Conservation (phyloP, 2,797 vertebrate species). For the Dendrocincla tyrannina region DNA sequence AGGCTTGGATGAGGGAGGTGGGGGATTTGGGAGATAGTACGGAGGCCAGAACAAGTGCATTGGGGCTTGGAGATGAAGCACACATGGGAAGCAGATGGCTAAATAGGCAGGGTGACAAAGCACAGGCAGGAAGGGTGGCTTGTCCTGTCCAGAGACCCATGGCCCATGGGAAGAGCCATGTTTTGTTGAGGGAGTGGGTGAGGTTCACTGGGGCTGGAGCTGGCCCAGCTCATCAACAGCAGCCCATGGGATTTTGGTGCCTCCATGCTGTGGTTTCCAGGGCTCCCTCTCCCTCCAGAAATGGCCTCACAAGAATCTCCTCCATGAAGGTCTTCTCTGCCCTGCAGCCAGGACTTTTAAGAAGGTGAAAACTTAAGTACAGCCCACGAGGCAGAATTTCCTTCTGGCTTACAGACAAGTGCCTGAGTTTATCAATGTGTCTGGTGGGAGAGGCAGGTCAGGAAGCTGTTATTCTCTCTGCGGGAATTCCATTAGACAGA, state of each 20-base stretch:
- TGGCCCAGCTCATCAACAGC: background rate
- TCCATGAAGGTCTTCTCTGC: background rate
- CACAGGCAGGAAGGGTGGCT: background rate
- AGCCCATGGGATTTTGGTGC: background rate
- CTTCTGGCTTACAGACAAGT: background rate
- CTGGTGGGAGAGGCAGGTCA: background rate
- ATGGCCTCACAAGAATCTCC: background rate
- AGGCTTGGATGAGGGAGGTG: background rate
- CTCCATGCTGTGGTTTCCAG: background rate
- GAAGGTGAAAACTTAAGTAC: background rate
- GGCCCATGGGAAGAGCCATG: accelerated
- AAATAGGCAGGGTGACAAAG: background rate
- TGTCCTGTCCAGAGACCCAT: background rate
- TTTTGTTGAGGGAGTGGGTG: accelerated
- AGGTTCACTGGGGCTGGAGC: background rate
- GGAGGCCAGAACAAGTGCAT: background rate
- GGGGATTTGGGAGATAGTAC: background rate
- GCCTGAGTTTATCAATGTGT: background rate
- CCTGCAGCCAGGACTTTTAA: background rate
- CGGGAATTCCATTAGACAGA: background rate
- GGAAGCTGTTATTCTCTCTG: background rate
- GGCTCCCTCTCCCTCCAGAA: background rate
- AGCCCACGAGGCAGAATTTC: background rate
- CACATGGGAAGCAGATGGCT: background rate
- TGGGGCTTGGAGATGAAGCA: background rate